Evolutionary conservation across 2,888 invertebrate genomes (phyloP).

Genomic region (Limenitis camilla): DNA sequence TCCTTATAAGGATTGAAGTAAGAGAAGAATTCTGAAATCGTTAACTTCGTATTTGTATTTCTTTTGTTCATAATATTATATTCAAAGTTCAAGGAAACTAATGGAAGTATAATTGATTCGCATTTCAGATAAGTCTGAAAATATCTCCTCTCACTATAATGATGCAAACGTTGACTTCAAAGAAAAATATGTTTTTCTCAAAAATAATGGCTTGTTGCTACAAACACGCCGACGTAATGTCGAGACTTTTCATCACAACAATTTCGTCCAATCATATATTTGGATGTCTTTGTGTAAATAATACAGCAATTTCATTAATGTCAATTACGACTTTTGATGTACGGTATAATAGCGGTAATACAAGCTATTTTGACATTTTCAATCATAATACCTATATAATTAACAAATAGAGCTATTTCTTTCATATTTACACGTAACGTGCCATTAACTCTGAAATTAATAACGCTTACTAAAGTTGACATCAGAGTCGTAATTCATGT

Average conservation of each 20-base stretch:
- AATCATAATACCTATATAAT: constrained; percentile 3
- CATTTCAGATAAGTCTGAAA: constrained; percentile 8
- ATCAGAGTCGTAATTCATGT: constrained; percentile 4
- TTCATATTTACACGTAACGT: constrained; percentile 1
- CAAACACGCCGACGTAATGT: constrained; percentile 20
- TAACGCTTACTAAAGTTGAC: constrained; percentile 7
- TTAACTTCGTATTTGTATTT: too few relatives aligned
- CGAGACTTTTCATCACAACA: constrained; percentile 20
- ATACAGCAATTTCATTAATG: constrained; percentile 24
- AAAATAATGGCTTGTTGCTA: constrained; percentile 26
- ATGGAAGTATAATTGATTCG: neutral
- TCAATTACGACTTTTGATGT: constrained; percentile 21
- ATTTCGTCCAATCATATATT: constrained; percentile 20
- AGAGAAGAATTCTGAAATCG: too few relatives aligned
- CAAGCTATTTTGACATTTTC: constrained; percentile 23
- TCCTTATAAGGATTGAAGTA: too few relatives aligned
- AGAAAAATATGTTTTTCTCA: constrained; percentile 28
- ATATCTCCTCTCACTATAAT: constrained; percentile 27
- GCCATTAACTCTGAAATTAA: constrained; percentile 13
- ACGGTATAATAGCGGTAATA: constrained; percentile 17
- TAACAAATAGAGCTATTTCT: constrained; percentile 18
- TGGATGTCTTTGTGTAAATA: constrained; percentile 25
- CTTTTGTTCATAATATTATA: too few relatives aligned
- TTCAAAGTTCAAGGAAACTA: neutral
- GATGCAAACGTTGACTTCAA: constrained; percentile 33